Evolutionary conservation across 2,888 invertebrate species (phyloP), one percentile per base, ranked within the genome.

Genomic region (Phragmatobia fuliginosa): DNA sequence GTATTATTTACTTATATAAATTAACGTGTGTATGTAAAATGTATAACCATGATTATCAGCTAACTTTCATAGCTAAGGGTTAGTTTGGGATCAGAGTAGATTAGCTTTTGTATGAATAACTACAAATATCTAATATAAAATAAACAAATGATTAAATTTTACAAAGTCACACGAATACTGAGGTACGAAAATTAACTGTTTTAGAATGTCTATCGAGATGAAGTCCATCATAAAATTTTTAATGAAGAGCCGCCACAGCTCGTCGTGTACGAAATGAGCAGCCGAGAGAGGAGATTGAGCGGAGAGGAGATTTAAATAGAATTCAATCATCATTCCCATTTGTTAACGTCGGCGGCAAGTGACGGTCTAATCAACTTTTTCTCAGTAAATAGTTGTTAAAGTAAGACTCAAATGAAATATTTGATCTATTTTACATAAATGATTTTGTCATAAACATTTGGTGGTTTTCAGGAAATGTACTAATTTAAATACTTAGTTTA

Each of bases 291-390:
- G 45, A 49, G 45, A 49, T 49, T 49, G 45, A 49, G 45, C 45
- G 10, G n/a, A 45, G n/a, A 49, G 45, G 10, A 38, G 66, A 61
- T 67, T 62, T 66, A 71, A 76, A 79, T 72, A 81, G 74, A 76
- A 79, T 72, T 76, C 67, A 78, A 74, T 74, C 66, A 67, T 61
- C 61, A 33, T 62, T 66, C 38, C 45, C 32, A 61, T 61, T 71
- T 59, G 31, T 68, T 63, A 62, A 25, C 56, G 33, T 62, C 62
- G 28, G 38, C 41, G 67, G 18, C 28, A 67, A 59, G 66, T 78
- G 76, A 75, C 81, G 73, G 66, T 62, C 75, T 60, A 65, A 75
- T 78, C 68, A 72, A 64, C 45, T 36, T 64, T 28, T 56, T 41
- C 45, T 65, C 45, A 45, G 41, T 66, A 36, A 65, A n/a, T 31